Evolutionary conservation across 2,888 invertebrate species (phyloP), one percentile per base, ranked within the genome.

Genomic region (Drosophila meridionalis): DNA sequence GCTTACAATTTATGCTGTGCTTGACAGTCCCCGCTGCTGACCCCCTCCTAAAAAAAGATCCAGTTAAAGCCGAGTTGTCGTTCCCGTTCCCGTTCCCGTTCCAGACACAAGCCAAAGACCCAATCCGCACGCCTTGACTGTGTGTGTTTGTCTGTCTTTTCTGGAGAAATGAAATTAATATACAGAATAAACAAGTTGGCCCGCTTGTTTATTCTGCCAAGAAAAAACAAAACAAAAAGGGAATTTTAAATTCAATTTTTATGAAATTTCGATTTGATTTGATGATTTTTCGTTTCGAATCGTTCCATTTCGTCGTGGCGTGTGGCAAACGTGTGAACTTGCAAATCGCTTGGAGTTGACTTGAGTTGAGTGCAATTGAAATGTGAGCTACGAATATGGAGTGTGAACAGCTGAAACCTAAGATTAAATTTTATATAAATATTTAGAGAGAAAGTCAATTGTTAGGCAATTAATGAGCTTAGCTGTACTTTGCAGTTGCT

Each of bases 1-100:
- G 56, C 69, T 88, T 85, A 77, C 84, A 83, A 75, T 83, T 83
- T 83, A 79, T 81, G 81, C 86, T 80, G 69, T 70, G 74, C 67
- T 61, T 48, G 69, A 53, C 42, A 58, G 28, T 14, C 20, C 26
- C 26, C 11, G 1, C n/a, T 0, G 4, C 42, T 1, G 0, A 42
- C 20, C 6, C 32, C 50, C 1, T 50, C 14, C 47, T 3, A 11
- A 47, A n/a, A n/a, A 8, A 48, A 71, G n/a, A 47, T n/a, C 36
- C 43, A 66, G 34, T 12, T 55, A 57, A 40, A 38, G n/a, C 26
- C 40, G 1, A 20, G 20, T 20, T 20, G 20, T 20, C 20, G 20
- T 20, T 20, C 28, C 28, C 14, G 55, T 47, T 47, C 40, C 48
- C 45, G 26, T 28, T 11, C 26, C 45, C 45, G 45, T 26, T 32